Base-by-base conservation (phyloP, 2,113 vertebrate genomes). In the Actenoides lindsayi region DNA sequence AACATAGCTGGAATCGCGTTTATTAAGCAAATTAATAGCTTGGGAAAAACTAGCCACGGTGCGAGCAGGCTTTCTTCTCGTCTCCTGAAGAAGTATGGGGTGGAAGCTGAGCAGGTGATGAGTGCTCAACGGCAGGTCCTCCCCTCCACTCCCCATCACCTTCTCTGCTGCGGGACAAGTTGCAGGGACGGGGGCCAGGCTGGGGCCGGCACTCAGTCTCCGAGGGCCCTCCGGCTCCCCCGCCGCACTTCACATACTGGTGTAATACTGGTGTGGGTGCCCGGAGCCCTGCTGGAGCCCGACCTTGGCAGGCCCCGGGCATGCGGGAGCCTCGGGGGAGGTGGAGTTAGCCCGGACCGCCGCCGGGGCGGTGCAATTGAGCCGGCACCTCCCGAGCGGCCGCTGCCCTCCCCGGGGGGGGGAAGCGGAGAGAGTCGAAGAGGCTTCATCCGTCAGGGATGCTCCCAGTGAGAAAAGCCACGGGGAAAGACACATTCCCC, bases 11-110 rank as follows among this genome's bases (percentile, higher is more conserved):
- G 86, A 70, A 63, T 68, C 2, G 13, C 54, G 51, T 91, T 94
- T 96, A 83, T 91, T 84, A 89, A 83, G 89, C 64, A 95, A 94
- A 96, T 94, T 67, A 91, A 87, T 63, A 56, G 89, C 71, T 3
- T 56, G 54, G 41, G 69, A 13, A 13, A 4, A 70, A 24, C 0
- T 18, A 64, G 37, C 69, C 39, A 3, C 6, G 35, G 20, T 35
- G 69, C 11, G 56, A 64, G 81, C 73, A 64, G 1, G 3, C 27
- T 88, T 76, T 25, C 19, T 48, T 77, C 57, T 91, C 0, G 0
- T 56, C 56, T 41, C 28, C 54, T 62, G 79, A 63, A 59, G 75
- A n/a, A n/a, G 42, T 21, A 12, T 41, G 33, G 41, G 4, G 42
- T 71, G 87, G 71, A 13, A 44, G 39, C 71, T 9, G 81, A 44